phyloP scores from a whole-genome alignment of 2,113 vertebrate genomes.

The Morone saxatilis region DNA sequence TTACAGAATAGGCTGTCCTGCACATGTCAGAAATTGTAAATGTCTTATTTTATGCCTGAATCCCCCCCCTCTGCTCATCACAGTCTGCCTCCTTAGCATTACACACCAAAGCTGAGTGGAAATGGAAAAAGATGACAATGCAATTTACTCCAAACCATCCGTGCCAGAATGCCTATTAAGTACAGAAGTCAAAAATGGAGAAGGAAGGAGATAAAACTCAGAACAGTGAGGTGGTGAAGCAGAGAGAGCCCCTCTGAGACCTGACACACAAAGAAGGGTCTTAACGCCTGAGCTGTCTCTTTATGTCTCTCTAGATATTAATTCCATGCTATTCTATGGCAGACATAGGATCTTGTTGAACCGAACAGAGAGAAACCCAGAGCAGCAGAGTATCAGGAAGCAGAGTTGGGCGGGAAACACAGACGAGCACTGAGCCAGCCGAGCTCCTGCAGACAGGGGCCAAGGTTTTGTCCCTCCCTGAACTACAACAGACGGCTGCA shows the following conservation, averaged over 20 bases:
- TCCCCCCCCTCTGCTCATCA: constrained; percentile 11
- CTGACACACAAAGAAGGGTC: constrained; percentile 61
- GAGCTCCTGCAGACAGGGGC: constrained; percentile 73
- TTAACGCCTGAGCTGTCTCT: constrained; percentile 59
- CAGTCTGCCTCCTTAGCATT: constrained; percentile 37
- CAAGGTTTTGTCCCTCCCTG: constrained; percentile 72
- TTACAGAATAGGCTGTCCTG: constrained; percentile 22
- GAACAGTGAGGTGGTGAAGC: constrained; percentile 55
- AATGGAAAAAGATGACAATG: constrained; percentile 72
- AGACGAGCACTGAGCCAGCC: constrained; percentile 39
- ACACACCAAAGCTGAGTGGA: constrained; percentile 41
- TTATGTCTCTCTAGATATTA: constrained; percentile 68
- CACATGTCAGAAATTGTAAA: constrained; percentile 46
- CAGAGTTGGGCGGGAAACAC: constrained; percentile 37
- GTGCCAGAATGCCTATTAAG: constrained; percentile 74
- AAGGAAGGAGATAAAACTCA: constrained; percentile 59
- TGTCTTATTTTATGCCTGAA: constrained; percentile 54
- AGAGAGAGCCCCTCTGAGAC: constrained; percentile 58
- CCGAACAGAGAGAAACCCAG: constrained; percentile 49
- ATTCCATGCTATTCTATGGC: constrained; percentile 58
- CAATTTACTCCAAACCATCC: constrained; percentile 65
- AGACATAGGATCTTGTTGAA: constrained; percentile 56
- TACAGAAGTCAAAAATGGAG: constrained; percentile 59
- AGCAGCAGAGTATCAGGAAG: constrained; percentile 36
- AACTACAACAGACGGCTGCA: constrained; percentile 79